Conservation (phyloP, 2,113 vertebrate genomes). For the Microtus pennsylvanicus region DNA sequence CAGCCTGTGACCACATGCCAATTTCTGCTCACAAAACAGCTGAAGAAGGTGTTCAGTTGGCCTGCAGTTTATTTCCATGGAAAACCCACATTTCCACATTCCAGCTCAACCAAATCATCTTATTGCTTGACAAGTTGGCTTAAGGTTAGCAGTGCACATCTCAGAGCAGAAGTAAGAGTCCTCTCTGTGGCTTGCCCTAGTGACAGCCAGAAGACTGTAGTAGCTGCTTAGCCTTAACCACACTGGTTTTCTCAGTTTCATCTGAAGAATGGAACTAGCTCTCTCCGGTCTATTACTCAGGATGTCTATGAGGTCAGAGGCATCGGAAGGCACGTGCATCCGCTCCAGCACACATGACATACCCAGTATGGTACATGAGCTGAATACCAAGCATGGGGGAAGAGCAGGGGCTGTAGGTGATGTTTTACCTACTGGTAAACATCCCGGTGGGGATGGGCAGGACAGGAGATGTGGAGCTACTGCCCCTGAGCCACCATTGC, state of each 20-base stretch:
- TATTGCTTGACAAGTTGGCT: neutral
- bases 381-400: neutral
- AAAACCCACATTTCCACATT: slow-evolving; percentile 7
- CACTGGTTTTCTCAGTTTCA: neutral
- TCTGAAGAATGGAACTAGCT: neutral
- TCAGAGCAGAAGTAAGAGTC: neutral
- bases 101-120: neutral
- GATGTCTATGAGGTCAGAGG: neutral
- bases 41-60: neutral
- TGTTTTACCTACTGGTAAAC: neutral
- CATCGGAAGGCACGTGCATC: too few species aligned
- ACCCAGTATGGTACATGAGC: neutral
- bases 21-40: neutral
- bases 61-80: slow-evolving; percentile 36
- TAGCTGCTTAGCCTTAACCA: neutral
- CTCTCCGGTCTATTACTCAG: neutral
- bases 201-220: neutral
- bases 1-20: neutral
- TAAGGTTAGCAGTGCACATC: neutral
- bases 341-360: accelerated
- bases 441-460: neutral
- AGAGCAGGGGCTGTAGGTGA: neutral
- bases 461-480: accelerated
- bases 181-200: neutral
- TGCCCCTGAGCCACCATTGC: neutral